phyloP scores from a whole-genome alignment of 2,797 vertebrate genomes.

The Pteropus rufus region DNA sequence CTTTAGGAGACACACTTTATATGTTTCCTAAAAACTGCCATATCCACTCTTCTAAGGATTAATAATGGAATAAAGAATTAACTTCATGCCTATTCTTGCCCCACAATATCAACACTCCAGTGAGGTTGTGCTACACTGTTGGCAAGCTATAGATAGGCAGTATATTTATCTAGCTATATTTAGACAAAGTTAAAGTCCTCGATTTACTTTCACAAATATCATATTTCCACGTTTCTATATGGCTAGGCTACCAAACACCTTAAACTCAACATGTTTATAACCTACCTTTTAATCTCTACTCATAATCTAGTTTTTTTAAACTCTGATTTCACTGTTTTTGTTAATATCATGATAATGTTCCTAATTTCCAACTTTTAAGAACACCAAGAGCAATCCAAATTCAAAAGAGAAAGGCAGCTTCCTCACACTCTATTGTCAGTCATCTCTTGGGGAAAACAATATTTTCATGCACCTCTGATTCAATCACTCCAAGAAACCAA shows the following conservation, averaged over 20 bases:
- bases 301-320: background rate
- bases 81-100: background rate
- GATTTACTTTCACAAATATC: background rate
- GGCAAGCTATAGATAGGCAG: background rate
- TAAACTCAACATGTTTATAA: background rate
- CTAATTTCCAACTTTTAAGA: conserved; percentile 31
- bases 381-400: background rate
- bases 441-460: background rate
- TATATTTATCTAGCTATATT: background rate
- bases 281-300: background rate
- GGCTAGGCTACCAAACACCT: background rate
- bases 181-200: conserved; percentile 16
- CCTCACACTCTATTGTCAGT: background rate
- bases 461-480: background rate
- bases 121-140: background rate
- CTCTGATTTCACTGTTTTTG: background rate
- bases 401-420: background rate
- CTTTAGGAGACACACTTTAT: background rate
- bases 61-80: conserved; percentile 26
- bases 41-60: background rate
- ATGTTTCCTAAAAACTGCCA: background rate
- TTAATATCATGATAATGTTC: background rate
- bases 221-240: background rate
- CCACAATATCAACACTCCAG: background rate
- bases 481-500: background rate